Percentiles rank a stretch among this genome's conserved stretches.
These are phyloP conservation scores for Saturnia japonica DNA, from an alignment of 2,888 invertebrate genomes.

Conservation along the genomic window DNA sequence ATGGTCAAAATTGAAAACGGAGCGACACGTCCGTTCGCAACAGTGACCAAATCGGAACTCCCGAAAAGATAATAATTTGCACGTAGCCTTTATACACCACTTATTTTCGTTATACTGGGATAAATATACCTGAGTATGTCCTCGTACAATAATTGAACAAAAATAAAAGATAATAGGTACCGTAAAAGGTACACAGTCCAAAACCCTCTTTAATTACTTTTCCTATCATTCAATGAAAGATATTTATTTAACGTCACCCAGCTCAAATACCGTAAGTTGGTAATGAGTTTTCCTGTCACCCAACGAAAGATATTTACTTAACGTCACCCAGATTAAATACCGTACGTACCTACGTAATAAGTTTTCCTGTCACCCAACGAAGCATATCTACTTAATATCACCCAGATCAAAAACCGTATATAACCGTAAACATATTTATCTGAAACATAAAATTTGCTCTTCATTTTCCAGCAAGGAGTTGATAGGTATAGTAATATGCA, in stretches of 20 bases:
- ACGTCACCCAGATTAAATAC: not conserved
- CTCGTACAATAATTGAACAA: not conserved
- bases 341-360: not conserved
- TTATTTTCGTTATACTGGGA: not conserved
- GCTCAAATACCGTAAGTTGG: not conserved
- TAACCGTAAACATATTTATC: not conserved
- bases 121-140: not conserved
- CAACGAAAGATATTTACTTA: not conserved
- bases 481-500: slow-evolving; percentile 80
- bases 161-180: not conserved
- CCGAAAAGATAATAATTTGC: not conserved
- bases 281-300: not conserved
- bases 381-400: not conserved
- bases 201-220: not conserved
- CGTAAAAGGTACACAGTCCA: not conserved
- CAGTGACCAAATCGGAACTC: too few species aligned
- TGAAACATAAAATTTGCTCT: not conserved
- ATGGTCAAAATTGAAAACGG: too few species aligned
- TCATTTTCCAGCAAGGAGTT: slow-evolving; percentile 53
- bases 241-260: not conserved
- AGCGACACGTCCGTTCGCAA: too few species aligned
- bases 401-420: not conserved
- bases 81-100: not conserved
- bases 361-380: not conserved
- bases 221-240: not conserved